These are phyloP conservation scores for Spinus pinus DNA, from an alignment of 2,797 vertebrate species.

Conservation along the genomic window DNA sequence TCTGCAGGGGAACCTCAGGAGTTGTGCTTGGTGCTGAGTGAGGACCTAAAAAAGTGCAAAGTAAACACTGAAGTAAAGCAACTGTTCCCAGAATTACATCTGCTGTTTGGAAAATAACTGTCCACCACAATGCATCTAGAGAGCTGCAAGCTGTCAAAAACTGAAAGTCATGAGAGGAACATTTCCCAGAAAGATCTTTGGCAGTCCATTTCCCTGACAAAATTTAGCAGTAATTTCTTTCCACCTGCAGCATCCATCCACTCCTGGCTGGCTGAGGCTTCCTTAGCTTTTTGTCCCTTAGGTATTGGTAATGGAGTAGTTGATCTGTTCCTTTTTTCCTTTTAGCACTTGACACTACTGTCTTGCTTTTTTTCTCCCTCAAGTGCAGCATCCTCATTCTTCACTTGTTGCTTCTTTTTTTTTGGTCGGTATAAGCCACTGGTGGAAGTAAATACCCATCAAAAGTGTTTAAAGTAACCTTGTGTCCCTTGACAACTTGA, in stretches of 20 bases:
- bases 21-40: background rate
- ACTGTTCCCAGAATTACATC: background rate
- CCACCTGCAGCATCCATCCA: background rate
- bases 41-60: background rate
- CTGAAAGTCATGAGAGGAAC: background rate
- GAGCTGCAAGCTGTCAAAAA: background rate
- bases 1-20: rapidly evolving
- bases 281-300: background rate
- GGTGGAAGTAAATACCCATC: background rate
- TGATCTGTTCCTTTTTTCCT: background rate
- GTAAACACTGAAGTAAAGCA: background rate
- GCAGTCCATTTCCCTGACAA: background rate
- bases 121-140: background rate
- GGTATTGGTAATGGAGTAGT: background rate
- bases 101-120: background rate
- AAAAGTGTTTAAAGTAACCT: background rate
- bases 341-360: background rate
- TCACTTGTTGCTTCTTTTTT: background rate
- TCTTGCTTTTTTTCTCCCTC: background rate
- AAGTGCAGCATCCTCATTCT: background rate
- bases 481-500: background rate
- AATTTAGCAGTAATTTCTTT: background rate
- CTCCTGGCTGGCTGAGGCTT: background rate
- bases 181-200: background rate
- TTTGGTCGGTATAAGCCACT: background rate